phyloP scores from a whole-genome alignment of 2,797 vertebrate species.

The Catamblyrhynchus diadema region DNA sequence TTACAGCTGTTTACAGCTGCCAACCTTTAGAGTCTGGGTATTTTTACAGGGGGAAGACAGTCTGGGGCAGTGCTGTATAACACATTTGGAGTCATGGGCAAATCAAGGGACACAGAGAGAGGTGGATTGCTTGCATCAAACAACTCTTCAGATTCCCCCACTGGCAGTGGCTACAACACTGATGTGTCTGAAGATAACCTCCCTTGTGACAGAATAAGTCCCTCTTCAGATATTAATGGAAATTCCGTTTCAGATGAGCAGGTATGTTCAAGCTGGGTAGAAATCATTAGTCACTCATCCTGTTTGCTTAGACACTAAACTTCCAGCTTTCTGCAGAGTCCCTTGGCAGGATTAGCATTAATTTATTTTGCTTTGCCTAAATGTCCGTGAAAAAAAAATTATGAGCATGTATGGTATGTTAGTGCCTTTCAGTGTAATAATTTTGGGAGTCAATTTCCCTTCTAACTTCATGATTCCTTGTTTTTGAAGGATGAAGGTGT shows the following conservation, averaged over 20 bases:
- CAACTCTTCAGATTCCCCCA: slow-evolving; percentile 93
- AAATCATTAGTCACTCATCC: neutral
- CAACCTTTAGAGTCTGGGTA: neutral
- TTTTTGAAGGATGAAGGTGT: slow-evolving; percentile 92
- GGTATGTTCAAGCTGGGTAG: slow-evolving; percentile 68
- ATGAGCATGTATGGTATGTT: neutral
- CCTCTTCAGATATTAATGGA: slow-evolving; percentile 81
- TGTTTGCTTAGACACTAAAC: neutral
- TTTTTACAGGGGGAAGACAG: slow-evolving; percentile 88
- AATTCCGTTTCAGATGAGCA: slow-evolving; percentile 94
- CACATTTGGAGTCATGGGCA: slow-evolving; percentile 88
- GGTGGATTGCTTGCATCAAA: slow-evolving; percentile 88
- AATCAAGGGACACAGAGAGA: slow-evolving; percentile 78
- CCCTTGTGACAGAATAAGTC: slow-evolving; percentile 85
- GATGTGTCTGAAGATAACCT: slow-evolving; percentile 96
- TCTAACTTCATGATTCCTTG: neutral
- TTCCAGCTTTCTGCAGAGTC: neutral
- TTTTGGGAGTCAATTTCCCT: neutral
- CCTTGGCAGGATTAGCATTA: neutral
- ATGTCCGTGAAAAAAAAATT: neutral
- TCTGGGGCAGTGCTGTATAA: slow-evolving; percentile 93
- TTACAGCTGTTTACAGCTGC: neutral
- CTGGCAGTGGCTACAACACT: slow-evolving; percentile 97
- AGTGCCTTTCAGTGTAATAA: neutral
- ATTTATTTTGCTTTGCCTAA: neutral